Conservation (phyloP, 2,113 vertebrate genomes). For the Ochotona princeps region DNA sequence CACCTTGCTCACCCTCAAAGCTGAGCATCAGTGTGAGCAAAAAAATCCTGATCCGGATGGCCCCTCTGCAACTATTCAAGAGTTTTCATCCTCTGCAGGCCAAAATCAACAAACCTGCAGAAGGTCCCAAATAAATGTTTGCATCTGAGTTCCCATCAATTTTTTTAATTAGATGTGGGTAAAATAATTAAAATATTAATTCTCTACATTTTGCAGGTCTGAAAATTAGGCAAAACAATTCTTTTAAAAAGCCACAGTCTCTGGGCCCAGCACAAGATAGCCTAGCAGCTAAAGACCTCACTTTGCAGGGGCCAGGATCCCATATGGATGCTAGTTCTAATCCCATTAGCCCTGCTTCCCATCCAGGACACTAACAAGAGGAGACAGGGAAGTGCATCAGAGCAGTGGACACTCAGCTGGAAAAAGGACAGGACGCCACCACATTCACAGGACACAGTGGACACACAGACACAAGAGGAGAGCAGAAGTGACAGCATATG, state of each 20-base stretch:
- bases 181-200: constrained; percentile 1
- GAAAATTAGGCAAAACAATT: not conserved
- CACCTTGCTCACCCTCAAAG: no score
- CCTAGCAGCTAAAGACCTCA: no score
- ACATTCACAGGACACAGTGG: not conserved
- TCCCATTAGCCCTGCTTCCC: no score
- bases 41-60: not conserved
- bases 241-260: no score
- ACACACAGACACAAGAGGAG: not conserved
- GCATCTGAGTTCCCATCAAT: not conserved
- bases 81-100: not conserved
- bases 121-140: not conserved
- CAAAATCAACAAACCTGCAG: not conserved
- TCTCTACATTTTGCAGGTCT: not conserved
- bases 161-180: not conserved
- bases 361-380: not conserved
- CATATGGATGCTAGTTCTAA: no score
- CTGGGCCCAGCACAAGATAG: no score
- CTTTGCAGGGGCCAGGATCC: no score
- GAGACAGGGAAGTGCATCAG: not conserved
- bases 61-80: not conserved
- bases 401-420: not conserved
- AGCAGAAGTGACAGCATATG: not conserved
- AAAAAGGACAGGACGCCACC: not conserved
- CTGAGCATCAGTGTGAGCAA: not conserved